Evolutionary conservation across 2,888 invertebrate genomes (phyloP).

Genomic region (Hyles lineata): DNA sequence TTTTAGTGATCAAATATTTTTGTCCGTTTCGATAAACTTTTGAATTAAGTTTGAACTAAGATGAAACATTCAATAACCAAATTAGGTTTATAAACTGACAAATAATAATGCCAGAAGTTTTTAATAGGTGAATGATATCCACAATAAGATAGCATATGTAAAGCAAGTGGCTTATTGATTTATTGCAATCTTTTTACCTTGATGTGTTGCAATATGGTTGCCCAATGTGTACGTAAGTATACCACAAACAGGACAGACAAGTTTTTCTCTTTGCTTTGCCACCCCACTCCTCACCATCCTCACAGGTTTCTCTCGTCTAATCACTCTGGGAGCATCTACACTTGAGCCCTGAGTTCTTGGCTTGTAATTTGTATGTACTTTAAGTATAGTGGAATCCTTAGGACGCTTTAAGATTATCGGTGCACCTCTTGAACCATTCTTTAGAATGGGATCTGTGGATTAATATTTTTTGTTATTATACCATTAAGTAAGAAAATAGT

Average conservation of each 20-base stretch:
- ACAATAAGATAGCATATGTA: no score
- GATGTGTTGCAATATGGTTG: slow-evolving; percentile 79
- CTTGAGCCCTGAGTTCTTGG: slow-evolving; percentile 45
- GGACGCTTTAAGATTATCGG: slow-evolving; percentile 77
- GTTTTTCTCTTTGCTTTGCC: slow-evolving; percentile 73
- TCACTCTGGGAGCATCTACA: slow-evolving; percentile 44
- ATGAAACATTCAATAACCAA: no score
- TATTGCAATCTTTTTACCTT: slow-evolving; percentile 60
- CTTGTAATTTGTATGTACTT: slow-evolving; percentile 67
- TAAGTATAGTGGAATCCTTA: slow-evolving; percentile 76
- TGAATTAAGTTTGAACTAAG: no score
- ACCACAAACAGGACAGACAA: slow-evolving; percentile 81
- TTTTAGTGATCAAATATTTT: no score
- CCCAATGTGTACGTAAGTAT: slow-evolving; percentile 78
- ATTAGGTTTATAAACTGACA: no score
- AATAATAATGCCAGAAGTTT: no score
- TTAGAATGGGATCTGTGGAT: slow-evolving; percentile 73
- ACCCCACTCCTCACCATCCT: slow-evolving; percentile 60
- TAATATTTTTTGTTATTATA: slow-evolving; percentile 4
- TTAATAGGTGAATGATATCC: no score
- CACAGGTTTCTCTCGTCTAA: slow-evolving; percentile 60
- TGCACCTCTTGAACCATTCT: slow-evolving; percentile 75
- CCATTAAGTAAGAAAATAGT: no score
- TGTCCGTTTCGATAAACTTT: no score
- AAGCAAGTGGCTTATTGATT: no score